Base-by-base conservation (phyloP, 1,140 invertebrate species). In the Delia radicum region DNA sequence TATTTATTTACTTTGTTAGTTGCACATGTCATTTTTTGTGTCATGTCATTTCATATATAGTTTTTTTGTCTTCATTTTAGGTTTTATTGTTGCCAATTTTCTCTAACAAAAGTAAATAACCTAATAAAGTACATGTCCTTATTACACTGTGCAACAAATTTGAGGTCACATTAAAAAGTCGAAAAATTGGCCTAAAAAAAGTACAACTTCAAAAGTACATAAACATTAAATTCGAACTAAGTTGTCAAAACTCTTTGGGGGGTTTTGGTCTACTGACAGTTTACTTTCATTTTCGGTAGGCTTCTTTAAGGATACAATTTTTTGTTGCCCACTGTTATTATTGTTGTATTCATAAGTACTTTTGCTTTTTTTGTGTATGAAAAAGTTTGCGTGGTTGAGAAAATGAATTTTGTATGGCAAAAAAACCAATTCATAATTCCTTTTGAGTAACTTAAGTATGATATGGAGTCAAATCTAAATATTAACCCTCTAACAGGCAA, bases 1-100 rank as follows among this genome's bases (percentile, higher is more conserved):
- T 12, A 29, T 65, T 29, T 3, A 29, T 28, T 28, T 65, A 8
- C 62, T 65, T 28, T 65, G 15, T 10, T 15, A 29, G 62, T 65
- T 29, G 28, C 62, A 31, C 62, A 65, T 65, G 62, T 65, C 62
- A 65, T 28, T n/a, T n/a, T n/a, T 65, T 65, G 27, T 65, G 62
- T 65, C 62, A 65, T 65, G 62, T 65, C 62, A 63, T 5, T 12
- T 4, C 1, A 3, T 42, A 15, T 42, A 15, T 42, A 15, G 37
- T 42, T 42, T 33, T 33, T 33, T 1, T 33, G 1, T 33, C 13
- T 33, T 42, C n/a, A 1, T 42, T 42, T 1, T 42, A 13, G 2
- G n/a, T 15, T 42, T 10, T 42, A 15, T 42, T 1, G 37, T 42
- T 42, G 37, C 6, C 37, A 42, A 42, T 42, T n/a, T 18, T 42